These are phyloP conservation scores for Seladonia tumulorum DNA, from an alignment of 2,888 invertebrate genomes.

Conservation along the genomic window DNA sequence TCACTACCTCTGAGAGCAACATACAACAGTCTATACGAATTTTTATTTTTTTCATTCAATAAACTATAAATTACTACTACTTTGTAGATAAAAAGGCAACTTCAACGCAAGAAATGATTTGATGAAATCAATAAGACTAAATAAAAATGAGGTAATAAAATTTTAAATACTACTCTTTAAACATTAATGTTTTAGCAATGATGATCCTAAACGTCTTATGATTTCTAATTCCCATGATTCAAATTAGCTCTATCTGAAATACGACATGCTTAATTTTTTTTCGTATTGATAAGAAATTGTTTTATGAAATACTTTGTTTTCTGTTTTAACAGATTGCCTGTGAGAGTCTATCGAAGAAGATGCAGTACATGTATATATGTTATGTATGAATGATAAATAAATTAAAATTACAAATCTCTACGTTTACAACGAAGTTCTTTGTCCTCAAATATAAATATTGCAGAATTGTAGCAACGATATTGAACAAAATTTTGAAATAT, in stretches of 20 bases:
- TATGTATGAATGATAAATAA: slow-evolving; percentile 26
- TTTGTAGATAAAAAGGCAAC: slow-evolving; percentile 39
- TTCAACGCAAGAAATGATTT: background rate
- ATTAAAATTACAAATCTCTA: background rate
- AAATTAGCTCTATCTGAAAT: slow-evolving; percentile 82
- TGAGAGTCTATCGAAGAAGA: background rate
- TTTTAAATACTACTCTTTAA: background rate
- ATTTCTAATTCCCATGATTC: slow-evolving; percentile 74
- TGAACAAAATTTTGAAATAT: background rate
- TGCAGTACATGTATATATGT: background rate
- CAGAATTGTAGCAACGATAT: background rate
- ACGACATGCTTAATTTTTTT: background rate
- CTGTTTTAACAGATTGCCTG: slow-evolving; percentile 28
- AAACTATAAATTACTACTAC: background rate
- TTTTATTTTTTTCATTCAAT: too few relatives aligned
- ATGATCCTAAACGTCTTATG: slow-evolving; percentile 23
- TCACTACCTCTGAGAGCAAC: slow-evolving; percentile 81
- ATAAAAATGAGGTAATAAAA: slow-evolving; percentile 21
- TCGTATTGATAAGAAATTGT: background rate
- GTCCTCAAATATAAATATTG: background rate
- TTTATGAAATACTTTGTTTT: background rate
- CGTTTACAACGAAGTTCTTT: background rate
- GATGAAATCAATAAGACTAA: background rate
- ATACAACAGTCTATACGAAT: background rate
- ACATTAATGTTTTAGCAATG: slow-evolving; percentile 11